These are phyloP conservation scores for Maconellicoccus hirsutus DNA, from an alignment of 1,140 invertebrate species.

Conservation along the genomic window DNA sequence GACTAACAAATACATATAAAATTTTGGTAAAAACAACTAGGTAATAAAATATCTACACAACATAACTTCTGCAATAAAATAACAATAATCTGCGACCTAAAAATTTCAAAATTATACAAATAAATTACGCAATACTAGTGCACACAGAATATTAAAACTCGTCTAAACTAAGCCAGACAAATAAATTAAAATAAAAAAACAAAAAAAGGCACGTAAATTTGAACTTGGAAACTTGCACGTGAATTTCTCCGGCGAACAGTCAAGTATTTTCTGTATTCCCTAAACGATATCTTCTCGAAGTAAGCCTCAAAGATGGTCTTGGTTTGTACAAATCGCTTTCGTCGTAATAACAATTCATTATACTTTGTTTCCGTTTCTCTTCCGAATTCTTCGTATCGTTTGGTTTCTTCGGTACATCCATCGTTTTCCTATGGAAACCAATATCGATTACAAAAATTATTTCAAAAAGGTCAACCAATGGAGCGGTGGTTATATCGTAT, in stretches of 20 bases:
- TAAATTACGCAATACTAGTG: not conserved
- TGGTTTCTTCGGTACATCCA: not conserved
- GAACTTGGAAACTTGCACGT: not conserved
- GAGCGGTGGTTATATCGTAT: too few relatives aligned
- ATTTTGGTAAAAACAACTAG: not conserved
- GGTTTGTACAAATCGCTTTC: conserved; percentile 57
- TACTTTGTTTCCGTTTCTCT: not conserved
- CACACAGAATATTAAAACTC: not conserved
- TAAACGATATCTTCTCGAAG: conserved; percentile 38
- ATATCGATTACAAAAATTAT: not conserved
- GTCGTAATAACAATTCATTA: conserved; percentile 38
- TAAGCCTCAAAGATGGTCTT: conserved; percentile 42
- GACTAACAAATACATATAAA: not conserved
- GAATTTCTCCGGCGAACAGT: not conserved
- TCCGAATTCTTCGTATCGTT: not conserved
- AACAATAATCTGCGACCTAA: not conserved
- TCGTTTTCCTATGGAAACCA: not conserved
- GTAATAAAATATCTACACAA: not conserved
- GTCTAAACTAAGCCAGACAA: not conserved
- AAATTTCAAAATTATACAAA: not conserved
- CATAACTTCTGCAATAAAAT: not conserved
- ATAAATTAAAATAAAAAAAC: not conserved
- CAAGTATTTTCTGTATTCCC: conserved; percentile 32
- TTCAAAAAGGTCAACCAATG: not conserved
- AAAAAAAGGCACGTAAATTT: not conserved